Evolutionary conservation across 1,140 invertebrate species (phyloP).

Genomic region (Lepidurus arcticus): DNA sequence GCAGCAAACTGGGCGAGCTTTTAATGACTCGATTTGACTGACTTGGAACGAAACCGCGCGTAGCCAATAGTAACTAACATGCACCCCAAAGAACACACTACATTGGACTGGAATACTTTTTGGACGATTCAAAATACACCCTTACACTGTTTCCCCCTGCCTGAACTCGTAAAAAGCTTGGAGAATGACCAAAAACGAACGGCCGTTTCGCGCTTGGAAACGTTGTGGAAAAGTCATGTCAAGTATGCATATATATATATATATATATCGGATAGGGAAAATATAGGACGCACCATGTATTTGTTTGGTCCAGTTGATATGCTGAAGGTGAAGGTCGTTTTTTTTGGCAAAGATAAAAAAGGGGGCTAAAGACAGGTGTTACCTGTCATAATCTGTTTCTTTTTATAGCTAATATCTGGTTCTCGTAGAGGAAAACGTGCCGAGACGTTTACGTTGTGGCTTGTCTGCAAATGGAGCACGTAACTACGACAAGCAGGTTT

Average conservation of each 20-base stretch:
- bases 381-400: conserved; percentile 6
- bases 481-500: not conserved
- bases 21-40: not conserved
- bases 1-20: not conserved
- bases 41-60: not conserved
- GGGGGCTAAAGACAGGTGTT: not conserved
- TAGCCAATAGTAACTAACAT: not conserved
- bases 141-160: not conserved
- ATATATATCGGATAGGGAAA: no score
- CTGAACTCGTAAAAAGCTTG: not conserved
- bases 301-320: no score
- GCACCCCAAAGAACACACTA: no score
- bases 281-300: no score
- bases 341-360: not conserved
- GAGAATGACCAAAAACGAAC: not conserved
- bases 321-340: not conserved
- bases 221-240: no score
- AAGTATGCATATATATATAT: no score
- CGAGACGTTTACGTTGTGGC: not conserved
- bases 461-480: not conserved
- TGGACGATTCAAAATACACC: no score
- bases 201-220: not conserved
- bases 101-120: no score
- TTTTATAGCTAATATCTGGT: not conserved
- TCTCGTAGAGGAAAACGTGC: not conserved